phyloP scores from a whole-genome alignment of 1,140 invertebrate species.

The Camponotus vicinus region DNA sequence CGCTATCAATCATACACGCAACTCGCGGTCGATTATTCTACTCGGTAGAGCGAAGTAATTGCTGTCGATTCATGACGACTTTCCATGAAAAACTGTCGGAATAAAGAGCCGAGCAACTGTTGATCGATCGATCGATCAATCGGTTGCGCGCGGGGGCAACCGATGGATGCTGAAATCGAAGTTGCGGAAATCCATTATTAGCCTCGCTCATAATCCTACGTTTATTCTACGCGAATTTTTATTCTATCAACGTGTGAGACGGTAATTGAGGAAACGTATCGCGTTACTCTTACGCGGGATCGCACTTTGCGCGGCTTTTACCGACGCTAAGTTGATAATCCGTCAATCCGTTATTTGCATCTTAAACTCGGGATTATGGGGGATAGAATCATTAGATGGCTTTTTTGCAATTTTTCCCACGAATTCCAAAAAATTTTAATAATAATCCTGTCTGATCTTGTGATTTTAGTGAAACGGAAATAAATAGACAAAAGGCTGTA shows the following conservation, averaged over 20 bases:
- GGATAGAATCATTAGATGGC: neutral
- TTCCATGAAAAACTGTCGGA: neutral
- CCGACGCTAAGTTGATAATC: neutral
- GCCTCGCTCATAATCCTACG: neutral
- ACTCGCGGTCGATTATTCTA: constrained; percentile 29
- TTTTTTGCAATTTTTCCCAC: neutral
- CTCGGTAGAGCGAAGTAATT: constrained; percentile 27
- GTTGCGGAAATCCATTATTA: neutral
- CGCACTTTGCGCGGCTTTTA: neutral
- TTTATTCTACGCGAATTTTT: neutral
- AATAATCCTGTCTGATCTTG: no score
- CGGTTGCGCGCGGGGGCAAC: neutral
- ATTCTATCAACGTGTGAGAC: neutral
- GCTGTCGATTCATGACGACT: constrained; percentile 21
- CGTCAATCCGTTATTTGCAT: neutral
- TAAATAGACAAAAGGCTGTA: neutral
- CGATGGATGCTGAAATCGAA: neutral
- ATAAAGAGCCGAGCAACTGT: neutral
- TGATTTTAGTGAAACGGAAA: neutral
- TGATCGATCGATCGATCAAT: constrained; percentile 12
- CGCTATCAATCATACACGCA: constrained; percentile 30
- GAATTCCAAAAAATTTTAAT: neutral
- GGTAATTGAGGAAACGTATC: constrained; percentile 18
- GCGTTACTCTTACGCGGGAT: neutral
- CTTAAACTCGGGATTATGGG: neutral